Conservation (phyloP, 2,888 invertebrate species). For the Drosophila mettleri region DNA sequence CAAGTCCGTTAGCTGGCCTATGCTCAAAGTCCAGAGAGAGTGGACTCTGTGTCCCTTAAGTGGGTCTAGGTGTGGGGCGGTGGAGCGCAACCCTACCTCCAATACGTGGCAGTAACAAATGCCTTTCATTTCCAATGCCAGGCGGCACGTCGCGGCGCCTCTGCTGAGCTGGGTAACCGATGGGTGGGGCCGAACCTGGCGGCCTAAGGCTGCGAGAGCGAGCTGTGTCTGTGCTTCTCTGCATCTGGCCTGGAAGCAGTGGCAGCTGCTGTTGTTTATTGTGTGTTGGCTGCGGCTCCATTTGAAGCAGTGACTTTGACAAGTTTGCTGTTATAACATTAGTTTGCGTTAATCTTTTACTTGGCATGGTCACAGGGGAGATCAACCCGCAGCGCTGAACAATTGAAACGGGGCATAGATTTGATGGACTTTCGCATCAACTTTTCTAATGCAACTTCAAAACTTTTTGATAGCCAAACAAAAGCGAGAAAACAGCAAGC, state of each 20-base stretch:
- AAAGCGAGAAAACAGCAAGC: slow-evolving; percentile 54
- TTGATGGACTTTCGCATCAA: slow-evolving; percentile 61
- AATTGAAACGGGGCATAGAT: slow-evolving; percentile 61
- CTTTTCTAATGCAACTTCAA: slow-evolving; percentile 72
- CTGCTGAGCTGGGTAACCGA: slow-evolving; percentile 41
- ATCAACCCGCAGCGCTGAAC: slow-evolving; percentile 24
- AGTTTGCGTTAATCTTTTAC: slow-evolving; percentile 74
- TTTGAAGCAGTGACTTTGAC: slow-evolving; percentile 66
- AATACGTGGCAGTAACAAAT: slow-evolving; percentile 69
- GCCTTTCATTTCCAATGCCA: slow-evolving; percentile 72
- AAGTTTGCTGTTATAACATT: slow-evolving; percentile 71
- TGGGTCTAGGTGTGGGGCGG: neutral
- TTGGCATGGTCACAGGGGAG: slow-evolving; percentile 55
- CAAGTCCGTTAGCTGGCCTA: neutral
- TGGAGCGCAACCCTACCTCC: slow-evolving; percentile 6
- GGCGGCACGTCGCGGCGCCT: slow-evolving; percentile 57
- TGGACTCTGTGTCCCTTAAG: slow-evolving; percentile 18
- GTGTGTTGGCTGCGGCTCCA: slow-evolving; percentile 28
- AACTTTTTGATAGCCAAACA: slow-evolving; percentile 72
- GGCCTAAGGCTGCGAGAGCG: slow-evolving; percentile 12
- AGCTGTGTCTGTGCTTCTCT: slow-evolving; percentile 56
- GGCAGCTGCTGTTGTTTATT: slow-evolving; percentile 56
- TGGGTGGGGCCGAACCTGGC: slow-evolving; percentile 13
- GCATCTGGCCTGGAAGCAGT: no score
- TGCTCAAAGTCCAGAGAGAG: neutral